These are phyloP conservation scores for Thripadectes ignobilis DNA, from an alignment of 2,797 vertebrate genomes.

Conservation along the genomic window DNA sequence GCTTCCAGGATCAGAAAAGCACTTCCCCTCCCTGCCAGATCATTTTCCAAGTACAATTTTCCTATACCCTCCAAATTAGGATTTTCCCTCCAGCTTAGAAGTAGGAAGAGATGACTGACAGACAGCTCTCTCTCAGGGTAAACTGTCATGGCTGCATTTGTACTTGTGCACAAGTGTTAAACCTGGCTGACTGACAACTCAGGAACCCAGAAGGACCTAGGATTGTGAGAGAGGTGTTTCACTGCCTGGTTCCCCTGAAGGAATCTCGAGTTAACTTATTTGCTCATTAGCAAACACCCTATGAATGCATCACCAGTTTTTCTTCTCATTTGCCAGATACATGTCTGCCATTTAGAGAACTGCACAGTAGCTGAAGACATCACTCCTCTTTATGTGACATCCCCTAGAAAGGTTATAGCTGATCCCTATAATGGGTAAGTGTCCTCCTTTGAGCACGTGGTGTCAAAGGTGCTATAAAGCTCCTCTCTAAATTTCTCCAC, in stretches of 20 bases:
- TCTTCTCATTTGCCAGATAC: constrained; percentile 68
- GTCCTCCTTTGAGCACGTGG: background rate
- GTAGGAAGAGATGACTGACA: background rate
- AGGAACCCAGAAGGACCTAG: background rate
- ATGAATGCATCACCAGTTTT: background rate
- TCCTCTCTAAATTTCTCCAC: background rate
- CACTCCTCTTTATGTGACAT: constrained; percentile 34
- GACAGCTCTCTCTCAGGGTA: background rate
- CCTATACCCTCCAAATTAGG: background rate
- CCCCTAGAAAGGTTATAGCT: constrained; percentile 73
- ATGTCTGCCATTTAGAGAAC: constrained; percentile 72
- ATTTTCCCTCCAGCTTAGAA: background rate
- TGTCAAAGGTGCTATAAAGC: constrained; percentile 3
- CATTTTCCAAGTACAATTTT: background rate
- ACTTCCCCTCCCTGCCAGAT: background rate
- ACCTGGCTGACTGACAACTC: background rate
- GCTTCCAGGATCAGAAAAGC: background rate
- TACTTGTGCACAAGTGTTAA: background rate
- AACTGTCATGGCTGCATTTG: background rate
- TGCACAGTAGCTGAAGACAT: constrained; percentile 70
- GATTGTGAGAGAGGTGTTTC: background rate
- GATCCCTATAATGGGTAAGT: constrained; percentile 82
- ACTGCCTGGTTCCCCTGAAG: background rate
- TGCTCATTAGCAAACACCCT: background rate
- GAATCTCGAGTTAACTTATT: background rate